These are phyloP conservation scores for Lissonota sp. DNA, from an alignment of 2,888 invertebrate species.

Conservation along the genomic window DNA sequence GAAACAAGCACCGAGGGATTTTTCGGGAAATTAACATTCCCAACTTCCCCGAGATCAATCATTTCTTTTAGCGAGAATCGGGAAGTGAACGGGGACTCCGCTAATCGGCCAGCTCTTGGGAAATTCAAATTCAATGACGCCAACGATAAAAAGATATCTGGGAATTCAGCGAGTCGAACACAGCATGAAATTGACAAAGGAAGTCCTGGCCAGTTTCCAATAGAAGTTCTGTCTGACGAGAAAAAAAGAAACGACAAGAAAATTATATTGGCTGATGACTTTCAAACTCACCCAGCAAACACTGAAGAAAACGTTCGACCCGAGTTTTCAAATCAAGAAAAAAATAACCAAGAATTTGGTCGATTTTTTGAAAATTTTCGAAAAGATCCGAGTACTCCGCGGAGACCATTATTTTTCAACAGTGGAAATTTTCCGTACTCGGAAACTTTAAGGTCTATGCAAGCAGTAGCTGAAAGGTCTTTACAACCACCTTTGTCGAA, in stretches of 20 bases:
- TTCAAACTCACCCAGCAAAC: conserved; percentile 3
- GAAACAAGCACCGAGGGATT: not conserved
- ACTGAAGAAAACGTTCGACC: not conserved
- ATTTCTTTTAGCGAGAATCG: not conserved
- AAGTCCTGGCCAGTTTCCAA: not conserved
- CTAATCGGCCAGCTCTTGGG: conserved; percentile 7
- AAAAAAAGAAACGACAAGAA: conserved; percentile 41
- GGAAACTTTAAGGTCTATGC: conserved; percentile 76
- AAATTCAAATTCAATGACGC: conserved; percentile 27
- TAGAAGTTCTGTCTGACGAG: conserved; percentile 9
- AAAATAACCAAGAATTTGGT: not conserved
- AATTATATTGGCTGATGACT: conserved; percentile 10
- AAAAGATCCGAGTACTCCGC: conserved; percentile 20
- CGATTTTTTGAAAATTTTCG: not conserved
- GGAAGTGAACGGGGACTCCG: conserved; percentile 8
- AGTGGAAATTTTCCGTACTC: conserved; percentile 72
- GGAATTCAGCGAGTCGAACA: conserved; percentile 8
- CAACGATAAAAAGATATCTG: not conserved
- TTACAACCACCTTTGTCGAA: conserved; percentile 1
- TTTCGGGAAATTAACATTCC: not conserved
- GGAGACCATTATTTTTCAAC: conserved; percentile 49
- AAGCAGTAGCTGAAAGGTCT: conserved; percentile 63
- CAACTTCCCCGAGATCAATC: conserved; percentile 21
- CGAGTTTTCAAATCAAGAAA: conserved; percentile 8
- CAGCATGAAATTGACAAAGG: conserved; percentile 12